Evolutionary conservation across 2,888 invertebrate species (phyloP), one percentile per base, ranked within the genome.

Genomic region (Phasia obesa): DNA sequence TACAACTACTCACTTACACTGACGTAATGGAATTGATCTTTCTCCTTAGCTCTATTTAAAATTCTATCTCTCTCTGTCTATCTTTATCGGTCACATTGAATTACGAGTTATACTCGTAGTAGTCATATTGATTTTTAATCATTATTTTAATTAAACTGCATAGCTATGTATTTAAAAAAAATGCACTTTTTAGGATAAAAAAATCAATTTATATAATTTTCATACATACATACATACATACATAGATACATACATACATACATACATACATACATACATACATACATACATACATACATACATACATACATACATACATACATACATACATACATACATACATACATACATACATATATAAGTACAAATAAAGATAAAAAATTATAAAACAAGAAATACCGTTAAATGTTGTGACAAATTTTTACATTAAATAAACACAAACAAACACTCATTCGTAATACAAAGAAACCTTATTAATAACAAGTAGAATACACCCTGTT

Each of bases 21-120:
- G 25, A 81, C 62, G 42, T 78, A 80, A 82, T 62, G 84, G 84
- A 84, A 84, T 84, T 84, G 84, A 84, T 83, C 74, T 67, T 80
- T 70, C 49, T 47, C 64, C 65, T 59, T 27, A 53, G n/a, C 25
- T 25, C 25, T 47, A 23, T 13, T 7, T 57, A 13, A 21, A 42
- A 4, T 35, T 31, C 19, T 57, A 15, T 47, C 49, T 19, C 64
- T 64, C 38, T 42, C 19, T 2, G 13, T 47, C 44, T 17, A 5
- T 19, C 44, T 17, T 7, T 19, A 35, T 4, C 5, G 2, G 2
- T 3, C 15, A 42, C 13, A 15, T 42, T 42, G 4, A 35, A 2
- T 42, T 42, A n/a, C n/a, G 13, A 42, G 38, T 42, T 3, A 13
- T 13, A 42, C 13, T 15, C 0, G 4, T 42, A 42, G 15, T 15